These are phyloP conservation scores for Telmatochromis sp. DNA, from an alignment of 2,113 vertebrate genomes.

Conservation along the genomic window DNA sequence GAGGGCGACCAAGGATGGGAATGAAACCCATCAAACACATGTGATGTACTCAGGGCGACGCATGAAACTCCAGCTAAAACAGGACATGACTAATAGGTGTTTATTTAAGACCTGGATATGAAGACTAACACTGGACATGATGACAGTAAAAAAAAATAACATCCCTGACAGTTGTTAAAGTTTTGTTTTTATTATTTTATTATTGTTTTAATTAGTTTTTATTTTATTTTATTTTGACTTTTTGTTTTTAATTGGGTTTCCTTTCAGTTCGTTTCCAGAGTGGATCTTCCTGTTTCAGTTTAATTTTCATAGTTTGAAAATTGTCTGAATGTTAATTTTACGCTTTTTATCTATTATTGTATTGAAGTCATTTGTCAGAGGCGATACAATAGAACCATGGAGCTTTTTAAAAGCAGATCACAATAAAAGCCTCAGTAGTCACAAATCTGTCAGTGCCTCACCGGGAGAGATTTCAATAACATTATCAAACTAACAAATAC, in stretches of 20 bases:
- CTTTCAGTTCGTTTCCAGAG: not conserved
- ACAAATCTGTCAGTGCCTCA: not conserved
- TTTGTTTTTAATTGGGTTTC: not conserved
- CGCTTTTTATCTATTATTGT: accelerated
- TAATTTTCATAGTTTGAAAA: not conserved
- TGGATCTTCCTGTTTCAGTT: not conserved
- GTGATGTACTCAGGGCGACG: not conserved
- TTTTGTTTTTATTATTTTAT: not conserved
- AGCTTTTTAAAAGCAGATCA: not conserved
- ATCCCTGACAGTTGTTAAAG: not conserved
- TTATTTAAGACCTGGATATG: not conserved
- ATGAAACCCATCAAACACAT: accelerated
- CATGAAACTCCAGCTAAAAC: not conserved
- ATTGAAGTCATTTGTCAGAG: not conserved
- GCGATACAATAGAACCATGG: not conserved
- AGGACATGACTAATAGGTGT: not conserved
- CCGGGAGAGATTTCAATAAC: accelerated
- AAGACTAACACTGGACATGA: not conserved
- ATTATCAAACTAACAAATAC: not conserved
- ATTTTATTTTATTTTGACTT: not conserved
- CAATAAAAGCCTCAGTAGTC: not conserved
- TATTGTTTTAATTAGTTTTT: not conserved
- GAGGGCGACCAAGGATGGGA: not conserved
- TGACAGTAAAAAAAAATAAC: not conserved
- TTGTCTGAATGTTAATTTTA: not conserved